Conservation (phyloP, 2,113 vertebrate species). For the Aleadryas rufinucha region DNA sequence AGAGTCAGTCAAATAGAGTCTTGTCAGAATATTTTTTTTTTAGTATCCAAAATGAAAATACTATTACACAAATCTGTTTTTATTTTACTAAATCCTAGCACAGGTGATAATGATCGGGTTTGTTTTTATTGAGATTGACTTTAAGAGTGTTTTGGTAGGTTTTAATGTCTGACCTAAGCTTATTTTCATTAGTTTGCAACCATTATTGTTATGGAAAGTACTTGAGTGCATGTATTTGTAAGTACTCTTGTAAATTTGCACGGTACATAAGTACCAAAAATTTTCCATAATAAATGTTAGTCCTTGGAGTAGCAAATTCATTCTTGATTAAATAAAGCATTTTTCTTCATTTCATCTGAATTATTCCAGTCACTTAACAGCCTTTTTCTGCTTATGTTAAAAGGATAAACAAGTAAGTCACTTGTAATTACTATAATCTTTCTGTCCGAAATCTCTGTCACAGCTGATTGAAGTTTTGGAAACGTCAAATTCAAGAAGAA, state of each 20-base stretch:
- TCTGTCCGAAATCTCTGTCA: not conserved
- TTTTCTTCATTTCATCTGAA: not conserved
- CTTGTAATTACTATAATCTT: not conserved
- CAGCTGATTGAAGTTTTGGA: not conserved
- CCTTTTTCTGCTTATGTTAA: not conserved
- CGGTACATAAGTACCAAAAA: not conserved
- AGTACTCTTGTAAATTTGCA: not conserved
- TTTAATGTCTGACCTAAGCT: not conserved
- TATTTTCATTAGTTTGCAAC: not conserved
- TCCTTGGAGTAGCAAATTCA: not conserved
- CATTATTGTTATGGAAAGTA: not conserved
- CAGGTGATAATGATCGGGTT: not conserved
- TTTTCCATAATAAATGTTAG: not conserved
- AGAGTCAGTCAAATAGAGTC: not conserved
- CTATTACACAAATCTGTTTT: not conserved
- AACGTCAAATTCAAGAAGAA: not conserved
- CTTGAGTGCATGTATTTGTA: not conserved
- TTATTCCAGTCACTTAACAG: not conserved
- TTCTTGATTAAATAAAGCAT: not conserved
- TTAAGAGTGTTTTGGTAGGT: not conserved
- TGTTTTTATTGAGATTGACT: not conserved
- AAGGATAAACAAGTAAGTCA: not conserved
- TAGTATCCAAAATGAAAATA: not conserved
- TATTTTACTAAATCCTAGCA: not conserved
- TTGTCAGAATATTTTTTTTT: not conserved